These are phyloP conservation scores for Parambassis ranga DNA, from an alignment of 2,797 vertebrate species.

Conservation along the genomic window DNA sequence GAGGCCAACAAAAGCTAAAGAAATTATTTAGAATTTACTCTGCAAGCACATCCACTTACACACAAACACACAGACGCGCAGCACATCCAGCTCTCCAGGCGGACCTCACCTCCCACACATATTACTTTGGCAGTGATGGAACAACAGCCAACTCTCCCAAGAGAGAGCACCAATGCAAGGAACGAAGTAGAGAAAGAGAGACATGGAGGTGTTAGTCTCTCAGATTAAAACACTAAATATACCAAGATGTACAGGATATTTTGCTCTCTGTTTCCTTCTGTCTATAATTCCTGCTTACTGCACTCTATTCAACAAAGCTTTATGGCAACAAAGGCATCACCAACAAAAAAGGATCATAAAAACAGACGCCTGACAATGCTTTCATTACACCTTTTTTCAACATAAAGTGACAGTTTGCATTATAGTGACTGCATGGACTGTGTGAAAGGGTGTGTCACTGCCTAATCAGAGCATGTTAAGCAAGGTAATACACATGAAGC, in stretches of 20 bases:
- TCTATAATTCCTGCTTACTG: slow-evolving; percentile 25
- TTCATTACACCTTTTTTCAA: background rate
- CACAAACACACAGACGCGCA: background rate
- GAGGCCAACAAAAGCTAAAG: background rate
- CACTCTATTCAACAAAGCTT: slow-evolving; percentile 28
- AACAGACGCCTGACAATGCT: background rate
- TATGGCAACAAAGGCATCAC: slow-evolving; percentile 30
- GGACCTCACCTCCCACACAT: slow-evolving; percentile 59
- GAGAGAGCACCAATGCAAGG: slow-evolving; percentile 39
- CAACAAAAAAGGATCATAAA: no score
- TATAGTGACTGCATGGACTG: background rate
- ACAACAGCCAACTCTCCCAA: slow-evolving; percentile 52
- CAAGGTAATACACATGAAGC: slow-evolving; percentile 19
- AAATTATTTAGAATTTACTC: slow-evolving; percentile 19
- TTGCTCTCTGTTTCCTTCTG: slow-evolving; percentile 39
- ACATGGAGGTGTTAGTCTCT: slow-evolving; percentile 61
- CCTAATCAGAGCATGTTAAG: slow-evolving; percentile 15
- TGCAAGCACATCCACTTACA: slow-evolving; percentile 11
- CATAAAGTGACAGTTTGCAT: background rate
- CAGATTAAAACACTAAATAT: slow-evolving; percentile 71
- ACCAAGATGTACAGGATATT: slow-evolving; percentile 52
- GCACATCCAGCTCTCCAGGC: slow-evolving; percentile 28
- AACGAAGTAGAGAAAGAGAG: slow-evolving; percentile 36
- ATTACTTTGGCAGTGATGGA: slow-evolving; percentile 66
- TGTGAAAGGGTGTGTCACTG: background rate